Evolutionary conservation across 2,888 invertebrate genomes (phyloP).

Genomic region (Leptopilina myrica): DNA sequence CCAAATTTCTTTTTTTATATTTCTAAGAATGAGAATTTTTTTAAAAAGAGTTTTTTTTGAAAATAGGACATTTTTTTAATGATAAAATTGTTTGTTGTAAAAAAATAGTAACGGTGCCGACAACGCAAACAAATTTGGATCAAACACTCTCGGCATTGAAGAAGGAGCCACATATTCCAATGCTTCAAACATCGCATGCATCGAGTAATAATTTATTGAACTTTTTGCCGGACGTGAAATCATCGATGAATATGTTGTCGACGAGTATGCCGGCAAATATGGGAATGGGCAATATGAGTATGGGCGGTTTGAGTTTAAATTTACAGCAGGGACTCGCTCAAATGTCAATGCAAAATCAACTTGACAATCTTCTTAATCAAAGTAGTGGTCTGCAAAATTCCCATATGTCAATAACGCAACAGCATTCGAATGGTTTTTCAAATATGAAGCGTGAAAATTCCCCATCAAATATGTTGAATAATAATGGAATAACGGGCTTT

Average conservation of each 20-base stretch:
- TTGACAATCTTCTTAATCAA: constrained; percentile 70
- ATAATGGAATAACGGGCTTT: constrained; percentile 77
- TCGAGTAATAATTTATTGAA: constrained; percentile 67
- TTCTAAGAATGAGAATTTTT: too few relatives aligned
- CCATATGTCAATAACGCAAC: constrained; percentile 68
- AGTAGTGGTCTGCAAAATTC: constrained; percentile 69
- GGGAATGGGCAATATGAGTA: constrained; percentile 68
- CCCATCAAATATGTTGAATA: constrained; percentile 75
- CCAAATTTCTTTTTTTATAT: too few relatives aligned
- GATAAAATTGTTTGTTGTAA: background rate
- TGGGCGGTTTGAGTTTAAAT: constrained; percentile 68
- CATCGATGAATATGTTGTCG: constrained; percentile 69
- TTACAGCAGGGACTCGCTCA: constrained; percentile 66
- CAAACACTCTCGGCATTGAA: constrained; percentile 63
- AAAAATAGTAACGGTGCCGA: constrained; percentile 53
- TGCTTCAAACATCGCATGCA: constrained; percentile 63
- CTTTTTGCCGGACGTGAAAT: constrained; percentile 69
- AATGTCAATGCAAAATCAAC: constrained; percentile 70
- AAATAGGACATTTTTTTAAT: background rate
- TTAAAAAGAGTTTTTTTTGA: too few relatives aligned
- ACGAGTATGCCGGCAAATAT: constrained; percentile 67
- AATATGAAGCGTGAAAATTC: constrained; percentile 77
- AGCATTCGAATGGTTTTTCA: constrained; percentile 77
- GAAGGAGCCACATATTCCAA: constrained; percentile 64
- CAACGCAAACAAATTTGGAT: constrained; percentile 68